Evolutionary conservation across 2,113 vertebrate genomes (phyloP), one percentile per base, ranked within the genome.

Genomic region (Macrotis lagotis): DNA sequence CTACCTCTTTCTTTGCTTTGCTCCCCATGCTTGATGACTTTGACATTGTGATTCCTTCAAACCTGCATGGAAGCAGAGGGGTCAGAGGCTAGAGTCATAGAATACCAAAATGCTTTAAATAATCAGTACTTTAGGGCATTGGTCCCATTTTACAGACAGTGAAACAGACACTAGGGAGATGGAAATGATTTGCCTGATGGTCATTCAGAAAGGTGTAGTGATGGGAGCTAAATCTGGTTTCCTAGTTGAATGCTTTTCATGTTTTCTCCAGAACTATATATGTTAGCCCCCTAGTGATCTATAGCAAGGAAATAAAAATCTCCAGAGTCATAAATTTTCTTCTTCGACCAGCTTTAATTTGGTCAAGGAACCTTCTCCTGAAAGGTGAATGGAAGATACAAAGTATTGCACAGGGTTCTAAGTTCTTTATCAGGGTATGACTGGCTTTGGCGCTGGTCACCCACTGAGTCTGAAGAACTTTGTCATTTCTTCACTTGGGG

Each of bases 401-500:
- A 24, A 44, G n/a, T 44, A 7, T 44, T 92, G 51, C 59, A 47
- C 9, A 50, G 31, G 48, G 28, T 8, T 51, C 47, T 90, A 89
- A 95, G 91, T 89, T 93, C 94, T 90, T 88, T 93, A 92, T 89
- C 48, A 10, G 25, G n/a, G 44, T 90, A 59, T 1, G 48, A 28
- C 10, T 51, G 24, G 12, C 19, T 8, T 11, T 0, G 28, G 88
- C 47, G 55, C 44, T 0, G 25, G 90, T 83, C 89, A 93, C 93
- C 51, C 49, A 51, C 83, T 26, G 50, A 52, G 90, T 51, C 1
- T 12, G 89, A 14, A 74, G 25, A 52, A 51, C 11, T 19, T n/a
- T 83, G n/a, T 83, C n/a, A 83, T 44, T 83, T 83, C n/a, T 83
- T 4, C 4, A 8, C n/a, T 53, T 22, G 50, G 93, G 90, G 88